These are phyloP conservation scores for Bembecia ichneumoniformis DNA, from an alignment of 2,888 invertebrate genomes.

Conservation along the genomic window DNA sequence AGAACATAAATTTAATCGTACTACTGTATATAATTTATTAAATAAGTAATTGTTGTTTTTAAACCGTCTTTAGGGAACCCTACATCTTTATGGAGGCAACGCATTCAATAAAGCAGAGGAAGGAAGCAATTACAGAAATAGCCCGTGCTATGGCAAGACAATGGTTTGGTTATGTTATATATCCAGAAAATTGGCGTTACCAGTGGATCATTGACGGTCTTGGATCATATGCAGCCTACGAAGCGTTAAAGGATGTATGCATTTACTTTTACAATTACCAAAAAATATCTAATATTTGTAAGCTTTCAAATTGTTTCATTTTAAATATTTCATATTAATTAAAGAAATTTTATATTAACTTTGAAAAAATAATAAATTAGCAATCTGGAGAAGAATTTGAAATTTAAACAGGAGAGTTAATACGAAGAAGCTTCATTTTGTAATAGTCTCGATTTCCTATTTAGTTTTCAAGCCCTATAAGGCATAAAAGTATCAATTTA, in stretches of 20 bases:
- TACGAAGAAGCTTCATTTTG: no score
- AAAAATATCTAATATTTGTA: not conserved
- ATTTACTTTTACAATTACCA: constrained; percentile 10
- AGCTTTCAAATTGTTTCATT: not conserved
- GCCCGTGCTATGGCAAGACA: constrained; percentile 78
- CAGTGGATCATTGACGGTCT: constrained; percentile 76
- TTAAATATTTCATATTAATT: constrained; percentile 1
- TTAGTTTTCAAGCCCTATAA: no score
- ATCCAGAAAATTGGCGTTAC: constrained; percentile 73
- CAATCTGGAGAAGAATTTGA: not conserved
- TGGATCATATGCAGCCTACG: constrained; percentile 73
- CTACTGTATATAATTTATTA: no score
- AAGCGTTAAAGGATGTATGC: constrained; percentile 56
- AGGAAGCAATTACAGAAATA: constrained; percentile 55
- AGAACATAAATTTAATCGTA: no score
- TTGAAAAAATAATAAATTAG: not conserved
- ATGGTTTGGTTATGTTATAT: constrained; percentile 78
- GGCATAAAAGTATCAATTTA: no score
- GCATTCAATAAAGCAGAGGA: constrained; percentile 52
- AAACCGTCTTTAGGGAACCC: constrained; percentile 40
- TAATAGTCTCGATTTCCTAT: no score
- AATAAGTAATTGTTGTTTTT: not conserved
- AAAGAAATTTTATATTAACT: not conserved
- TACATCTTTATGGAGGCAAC: constrained; percentile 41
- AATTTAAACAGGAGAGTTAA: no score